Base-by-base conservation (phyloP, 2,113 vertebrate genomes). In the Panurus biarmicus region DNA sequence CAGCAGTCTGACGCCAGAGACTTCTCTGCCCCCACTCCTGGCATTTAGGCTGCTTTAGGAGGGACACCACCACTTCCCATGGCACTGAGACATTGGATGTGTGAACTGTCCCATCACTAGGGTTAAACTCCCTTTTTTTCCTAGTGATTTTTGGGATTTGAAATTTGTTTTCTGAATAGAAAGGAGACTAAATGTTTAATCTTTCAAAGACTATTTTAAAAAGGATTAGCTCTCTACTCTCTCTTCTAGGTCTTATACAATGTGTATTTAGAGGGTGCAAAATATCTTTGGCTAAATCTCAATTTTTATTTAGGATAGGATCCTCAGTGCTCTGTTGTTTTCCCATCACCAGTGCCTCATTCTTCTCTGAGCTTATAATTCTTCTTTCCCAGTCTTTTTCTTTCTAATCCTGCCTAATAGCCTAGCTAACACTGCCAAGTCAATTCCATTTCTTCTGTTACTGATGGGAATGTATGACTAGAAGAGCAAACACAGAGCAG, bases 381-480 rank as follows among this genome's bases (percentile, higher is more conserved):
- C n/a, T 75, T 54, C 36, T 65, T 85, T 87, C 22, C 25, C 35
- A 35, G 64, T 65, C 31, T 72, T 94, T 89, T 87, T 70, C 28
- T 85, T 83, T 86, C 56, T 70, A 84, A 88, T 94, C 56, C 36
- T 82, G 54, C 29, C 16, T 76, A 87, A 85, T 38, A 93, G 23
- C 33, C 45, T 90, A 70, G 44, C 54, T 88, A 70, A 93, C 56
- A 83, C 35, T 60, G 47, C 60, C 51, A 90, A 88, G 81, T 71
- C 65, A 93, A 53, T 91, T 94, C 31, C 76, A 73, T 90, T 90
- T 93, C 64, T 92, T 91, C 58, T 82, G 23, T 91, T 89, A 76
- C 72, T 92, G 40, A 65, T 81, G 57, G 36, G 65, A 93, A 60
- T 56, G 12, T 91, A 89, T 77, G 69, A 72, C 60, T 92, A 86